phyloP scores from a whole-genome alignment of 2,113 vertebrate species.

The Datnioides undecimradiatus region DNA sequence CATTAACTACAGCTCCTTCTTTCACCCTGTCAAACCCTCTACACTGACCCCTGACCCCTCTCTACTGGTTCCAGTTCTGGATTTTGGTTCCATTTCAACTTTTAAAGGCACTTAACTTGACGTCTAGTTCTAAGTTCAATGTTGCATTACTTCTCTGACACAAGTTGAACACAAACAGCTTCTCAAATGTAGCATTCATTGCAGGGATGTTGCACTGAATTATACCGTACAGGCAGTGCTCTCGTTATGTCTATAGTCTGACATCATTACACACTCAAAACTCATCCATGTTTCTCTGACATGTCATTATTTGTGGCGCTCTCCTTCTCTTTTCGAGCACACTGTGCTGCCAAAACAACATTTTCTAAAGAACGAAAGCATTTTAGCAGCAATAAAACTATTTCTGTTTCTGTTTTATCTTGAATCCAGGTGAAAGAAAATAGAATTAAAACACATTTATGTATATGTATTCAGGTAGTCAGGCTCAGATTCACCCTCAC shows the following conservation, averaged over 20 bases:
- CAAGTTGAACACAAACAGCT: not conserved
- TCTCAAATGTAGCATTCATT: not conserved
- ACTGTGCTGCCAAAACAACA: not conserved
- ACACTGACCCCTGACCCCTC: not conserved
- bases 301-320: not conserved
- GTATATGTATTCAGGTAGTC: not conserved
- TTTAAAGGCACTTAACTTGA: not conserved
- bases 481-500: not conserved
- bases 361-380: not conserved
- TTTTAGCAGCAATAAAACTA: not conserved
- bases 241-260: not conserved
- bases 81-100: not conserved
- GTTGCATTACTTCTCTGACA: not conserved
- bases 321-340: not conserved
- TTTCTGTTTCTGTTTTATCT: slow-evolving; percentile 12
- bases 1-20: slow-evolving; percentile 11
- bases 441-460: not conserved
- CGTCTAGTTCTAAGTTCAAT: not conserved
- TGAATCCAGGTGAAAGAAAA: not conserved
- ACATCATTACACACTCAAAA: not conserved
- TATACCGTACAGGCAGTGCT: not conserved
- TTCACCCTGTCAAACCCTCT: slow-evolving; percentile 2
- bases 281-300: not conserved
- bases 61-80: not conserved
- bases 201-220: not conserved